Evolutionary conservation across 2,888 invertebrate genomes (phyloP).

Genomic region (Cephus pulcher): DNA sequence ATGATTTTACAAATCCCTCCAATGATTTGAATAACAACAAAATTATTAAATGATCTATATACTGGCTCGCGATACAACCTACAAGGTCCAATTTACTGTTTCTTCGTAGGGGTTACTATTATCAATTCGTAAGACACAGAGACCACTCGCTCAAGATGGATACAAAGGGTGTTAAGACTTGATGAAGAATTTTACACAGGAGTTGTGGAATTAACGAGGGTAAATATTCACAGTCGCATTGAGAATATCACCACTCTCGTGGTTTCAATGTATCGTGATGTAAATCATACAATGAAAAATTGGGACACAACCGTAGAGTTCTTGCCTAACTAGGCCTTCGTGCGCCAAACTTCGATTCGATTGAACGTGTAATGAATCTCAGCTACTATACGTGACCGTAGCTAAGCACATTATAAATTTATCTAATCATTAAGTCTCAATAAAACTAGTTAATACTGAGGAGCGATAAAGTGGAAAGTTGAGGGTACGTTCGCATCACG

Average conservation of each 20-base stretch:
- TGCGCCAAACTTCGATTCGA: conserved; percentile 5
- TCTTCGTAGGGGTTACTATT: not conserved
- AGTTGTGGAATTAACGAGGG: not conserved
- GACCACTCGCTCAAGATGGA: not conserved
- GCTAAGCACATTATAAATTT: conserved; percentile 31
- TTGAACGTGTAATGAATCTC: conserved; percentile 3
- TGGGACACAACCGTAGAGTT: conserved; percentile 1
- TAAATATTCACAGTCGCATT: not conserved
- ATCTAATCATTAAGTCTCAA: conserved; percentile 32
- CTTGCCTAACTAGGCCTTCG: conserved; percentile 4
- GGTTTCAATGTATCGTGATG: not conserved
- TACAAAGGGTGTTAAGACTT: not conserved
- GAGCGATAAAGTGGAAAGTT: not conserved
- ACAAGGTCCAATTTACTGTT: not conserved
- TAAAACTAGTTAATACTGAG: conserved; percentile 41
- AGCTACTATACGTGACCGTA: conserved; percentile 22
- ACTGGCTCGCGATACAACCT: not conserved
- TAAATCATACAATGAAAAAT: not conserved
- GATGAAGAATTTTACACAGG: not conserved
- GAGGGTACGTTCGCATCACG: not conserved
- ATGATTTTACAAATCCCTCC: not conserved
- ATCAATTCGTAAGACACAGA: not conserved
- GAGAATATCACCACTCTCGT: not conserved
- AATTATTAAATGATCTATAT: not conserved
- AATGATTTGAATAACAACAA: not conserved